A percentile compares a stretch with the other conserved stretches of the same genome.
phyloP scores from a whole-genome alignment of 2,113 vertebrate species.

The Damaliscus lunatus region DNA sequence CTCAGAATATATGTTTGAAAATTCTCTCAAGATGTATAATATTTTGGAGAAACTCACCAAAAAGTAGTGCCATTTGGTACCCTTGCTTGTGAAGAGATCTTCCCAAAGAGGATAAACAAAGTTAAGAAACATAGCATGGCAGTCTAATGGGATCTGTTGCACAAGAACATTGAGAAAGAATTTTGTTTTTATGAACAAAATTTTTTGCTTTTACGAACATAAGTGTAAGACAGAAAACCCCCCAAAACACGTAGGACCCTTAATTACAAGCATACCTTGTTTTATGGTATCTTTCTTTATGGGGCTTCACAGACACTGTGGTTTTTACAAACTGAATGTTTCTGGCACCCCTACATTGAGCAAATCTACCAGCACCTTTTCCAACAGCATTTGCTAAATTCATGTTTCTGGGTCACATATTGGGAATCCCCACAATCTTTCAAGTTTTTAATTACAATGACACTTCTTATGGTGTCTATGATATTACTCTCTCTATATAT shows the following conservation, averaged over 20 bases:
- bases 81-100: not conserved
- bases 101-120: not conserved
- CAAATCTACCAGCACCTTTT: not conserved
- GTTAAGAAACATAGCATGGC: not conserved
- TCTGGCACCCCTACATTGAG: not conserved
- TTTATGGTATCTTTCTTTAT: not conserved
- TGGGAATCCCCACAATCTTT: not conserved
- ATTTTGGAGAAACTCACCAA: not conserved
- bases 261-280: not conserved
- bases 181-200: not conserved
- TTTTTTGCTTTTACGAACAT: not conserved
- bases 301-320: not conserved
- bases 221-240: not conserved
- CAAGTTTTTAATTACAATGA: not conserved
- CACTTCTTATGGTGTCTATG: not conserved
- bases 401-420: not conserved
- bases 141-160: not conserved
- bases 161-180: not conserved
- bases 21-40: not conserved
- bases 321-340: not conserved
- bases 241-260: not conserved
- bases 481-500: not conserved
- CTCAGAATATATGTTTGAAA: not conserved
- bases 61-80: not conserved
- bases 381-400: not conserved